A percentile compares a stretch with the other conserved stretches of the same genome.
Conservation (phyloP, 2,113 vertebrate genomes). For the Raja brachyura region DNA sequence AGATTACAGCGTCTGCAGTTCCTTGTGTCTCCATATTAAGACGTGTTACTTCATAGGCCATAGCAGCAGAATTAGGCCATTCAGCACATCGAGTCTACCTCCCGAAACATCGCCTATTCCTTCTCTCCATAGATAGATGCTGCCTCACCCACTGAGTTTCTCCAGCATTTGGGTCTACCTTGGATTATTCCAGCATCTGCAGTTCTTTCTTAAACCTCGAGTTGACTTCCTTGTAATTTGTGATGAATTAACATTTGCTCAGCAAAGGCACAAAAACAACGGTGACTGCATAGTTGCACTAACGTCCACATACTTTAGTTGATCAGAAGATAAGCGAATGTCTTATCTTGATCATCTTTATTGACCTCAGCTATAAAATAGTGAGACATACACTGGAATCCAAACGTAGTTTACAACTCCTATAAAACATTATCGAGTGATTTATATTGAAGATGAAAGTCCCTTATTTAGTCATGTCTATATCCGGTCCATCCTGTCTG, state of each 20-base stretch:
- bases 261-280: not conserved
- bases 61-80: no score
- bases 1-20: no score
- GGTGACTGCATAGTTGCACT: not conserved
- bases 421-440: constrained; percentile 2
- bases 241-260: not conserved
- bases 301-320: not conserved
- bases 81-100: no score
- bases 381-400: not conserved
- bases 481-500: not conserved
- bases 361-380: not conserved
- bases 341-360: not conserved
- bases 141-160: no score
- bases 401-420: not conserved
- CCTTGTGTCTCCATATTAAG: no score
- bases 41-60: no score
- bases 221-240: not conserved
- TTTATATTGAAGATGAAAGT: not conserved
- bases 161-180: no score
- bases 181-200: no score
- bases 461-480: not conserved
- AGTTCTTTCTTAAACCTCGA: no score
- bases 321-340: not conserved
- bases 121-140: no score
- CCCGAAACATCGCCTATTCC: no score